Evolutionary conservation across 2,113 vertebrate species (phyloP).

Genomic region (Laterallus jamaicensis): DNA sequence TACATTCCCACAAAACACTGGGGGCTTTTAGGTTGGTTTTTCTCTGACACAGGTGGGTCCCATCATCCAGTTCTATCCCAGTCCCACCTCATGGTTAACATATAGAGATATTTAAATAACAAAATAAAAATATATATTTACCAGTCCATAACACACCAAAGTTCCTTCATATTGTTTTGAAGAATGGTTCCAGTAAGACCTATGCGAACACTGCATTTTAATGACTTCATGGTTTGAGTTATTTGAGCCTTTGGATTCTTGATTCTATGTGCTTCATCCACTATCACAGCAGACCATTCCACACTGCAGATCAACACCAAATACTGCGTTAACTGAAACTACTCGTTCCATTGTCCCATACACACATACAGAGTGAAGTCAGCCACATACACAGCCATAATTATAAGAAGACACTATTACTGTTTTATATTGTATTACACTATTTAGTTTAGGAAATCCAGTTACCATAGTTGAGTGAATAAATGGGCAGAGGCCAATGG

Average conservation of each 20-base stretch:
- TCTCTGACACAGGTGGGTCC: not conserved
- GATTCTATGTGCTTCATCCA: constrained; percentile 95
- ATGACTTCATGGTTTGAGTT: constrained; percentile 89
- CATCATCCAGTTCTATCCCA: not conserved
- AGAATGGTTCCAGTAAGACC: constrained; percentile 96
- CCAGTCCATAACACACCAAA: constrained; percentile 99
- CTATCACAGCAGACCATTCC: constrained; percentile 91
- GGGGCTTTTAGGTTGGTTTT: no score
- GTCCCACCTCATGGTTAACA: not conserved
- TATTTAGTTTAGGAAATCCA: not conserved
- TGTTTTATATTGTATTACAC: not conserved
- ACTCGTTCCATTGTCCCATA: not conserved
- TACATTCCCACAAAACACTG: not conserved
- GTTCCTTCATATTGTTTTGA: constrained; percentile 95
- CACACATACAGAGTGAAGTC: not conserved
- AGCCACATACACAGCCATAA: not conserved
- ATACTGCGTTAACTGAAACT: not conserved
- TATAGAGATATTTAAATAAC: not conserved
- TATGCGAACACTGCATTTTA: constrained; percentile 87
- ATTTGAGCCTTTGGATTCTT: constrained; percentile 94
- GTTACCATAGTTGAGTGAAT: not conserved
- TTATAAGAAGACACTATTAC: not conserved
- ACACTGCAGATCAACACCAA: constrained; percentile 74
- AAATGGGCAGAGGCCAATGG: no score
- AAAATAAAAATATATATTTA: constrained; percentile 60